phyloP scores from a whole-genome alignment of 2,888 invertebrate species.

The Scaptomyza polygonia region DNA sequence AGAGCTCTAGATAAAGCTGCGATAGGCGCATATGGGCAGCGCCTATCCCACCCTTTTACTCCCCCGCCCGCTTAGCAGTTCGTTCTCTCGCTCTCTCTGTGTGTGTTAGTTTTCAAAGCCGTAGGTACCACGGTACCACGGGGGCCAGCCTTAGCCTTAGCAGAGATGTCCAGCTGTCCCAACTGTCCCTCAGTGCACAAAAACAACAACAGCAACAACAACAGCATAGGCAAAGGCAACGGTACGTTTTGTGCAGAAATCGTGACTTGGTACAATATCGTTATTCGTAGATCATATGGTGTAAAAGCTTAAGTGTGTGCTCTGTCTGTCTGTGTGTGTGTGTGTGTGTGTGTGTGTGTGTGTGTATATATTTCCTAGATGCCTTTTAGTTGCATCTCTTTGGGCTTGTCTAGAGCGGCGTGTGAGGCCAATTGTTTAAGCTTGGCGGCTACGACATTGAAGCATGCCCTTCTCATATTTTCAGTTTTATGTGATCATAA shows the following conservation, averaged over 20 bases:
- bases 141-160: constrained; percentile 23
- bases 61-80: constrained; percentile 23
- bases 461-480: constrained; percentile 34
- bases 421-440: constrained; percentile 45
- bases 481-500: not conserved
- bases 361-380: constrained; percentile 63
- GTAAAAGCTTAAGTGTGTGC: constrained; percentile 69
- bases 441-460: constrained; percentile 16
- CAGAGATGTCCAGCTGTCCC: constrained; percentile 36
- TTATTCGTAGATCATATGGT: constrained; percentile 82
- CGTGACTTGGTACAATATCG: constrained; percentile 84
- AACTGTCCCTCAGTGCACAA: constrained; percentile 33
- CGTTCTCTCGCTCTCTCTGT: too few species aligned
- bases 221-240: constrained; percentile 62
- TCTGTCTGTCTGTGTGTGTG: constrained; percentile 25
- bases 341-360: constrained; percentile 38
- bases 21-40: constrained; percentile 79
- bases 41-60: constrained; percentile 10
- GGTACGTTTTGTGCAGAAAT: constrained; percentile 82
- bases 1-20: constrained; percentile 52
- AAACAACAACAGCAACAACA: constrained; percentile 21
- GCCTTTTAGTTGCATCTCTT: constrained; percentile 51
- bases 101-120: constrained; percentile 36
- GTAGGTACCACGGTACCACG: constrained; percentile 26
- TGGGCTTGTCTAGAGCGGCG: constrained; percentile 65